Percentiles rank a stretch among this genome's conserved stretches.
These are phyloP conservation scores for Urosaurus nigricauda DNA, from an alignment of 2,797 vertebrate genomes.

Conservation along the genomic window DNA sequence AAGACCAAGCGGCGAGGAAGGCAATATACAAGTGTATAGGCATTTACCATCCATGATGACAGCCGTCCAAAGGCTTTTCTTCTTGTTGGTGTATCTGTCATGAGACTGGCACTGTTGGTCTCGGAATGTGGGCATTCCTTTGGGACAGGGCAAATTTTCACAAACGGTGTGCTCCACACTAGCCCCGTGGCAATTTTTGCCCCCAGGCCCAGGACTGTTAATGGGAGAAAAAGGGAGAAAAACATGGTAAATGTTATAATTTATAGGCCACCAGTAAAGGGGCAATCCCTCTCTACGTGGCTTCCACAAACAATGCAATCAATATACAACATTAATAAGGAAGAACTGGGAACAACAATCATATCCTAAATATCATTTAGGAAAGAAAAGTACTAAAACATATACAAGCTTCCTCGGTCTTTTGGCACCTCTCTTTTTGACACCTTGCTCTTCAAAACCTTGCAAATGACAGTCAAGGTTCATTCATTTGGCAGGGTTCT, in stretches of 20 bases:
- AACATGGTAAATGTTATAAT: neutral
- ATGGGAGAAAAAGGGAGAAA: too few relatives aligned
- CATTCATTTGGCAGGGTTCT: too few relatives aligned
- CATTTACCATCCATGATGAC: conserved; percentile 89
- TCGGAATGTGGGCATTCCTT: conserved; percentile 90
- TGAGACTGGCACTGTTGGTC: conserved; percentile 95
- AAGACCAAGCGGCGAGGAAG: neutral
- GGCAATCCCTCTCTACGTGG: neutral
- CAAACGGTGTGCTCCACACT: conserved; percentile 94
- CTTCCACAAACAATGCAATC: neutral
- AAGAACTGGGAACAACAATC: neutral
- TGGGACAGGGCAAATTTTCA: conserved; percentile 89
- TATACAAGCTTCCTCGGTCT: neutral
- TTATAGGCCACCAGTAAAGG: neutral
- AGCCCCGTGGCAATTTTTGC: conserved; percentile 86
- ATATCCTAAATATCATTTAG: neutral
- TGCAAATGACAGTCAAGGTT: too few relatives aligned
- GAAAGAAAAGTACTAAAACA: neutral
- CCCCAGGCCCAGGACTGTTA: conserved; percentile 89
- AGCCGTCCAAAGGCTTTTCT: conserved; percentile 86
- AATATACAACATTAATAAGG: neutral
- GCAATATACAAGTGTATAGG: neutral
- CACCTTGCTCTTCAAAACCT: too few relatives aligned
- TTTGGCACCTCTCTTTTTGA: too few relatives aligned
- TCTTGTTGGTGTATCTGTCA: conserved; percentile 86